Conservation (phyloP, 2,113 vertebrate species). For the Microtus ochrogaster region DNA sequence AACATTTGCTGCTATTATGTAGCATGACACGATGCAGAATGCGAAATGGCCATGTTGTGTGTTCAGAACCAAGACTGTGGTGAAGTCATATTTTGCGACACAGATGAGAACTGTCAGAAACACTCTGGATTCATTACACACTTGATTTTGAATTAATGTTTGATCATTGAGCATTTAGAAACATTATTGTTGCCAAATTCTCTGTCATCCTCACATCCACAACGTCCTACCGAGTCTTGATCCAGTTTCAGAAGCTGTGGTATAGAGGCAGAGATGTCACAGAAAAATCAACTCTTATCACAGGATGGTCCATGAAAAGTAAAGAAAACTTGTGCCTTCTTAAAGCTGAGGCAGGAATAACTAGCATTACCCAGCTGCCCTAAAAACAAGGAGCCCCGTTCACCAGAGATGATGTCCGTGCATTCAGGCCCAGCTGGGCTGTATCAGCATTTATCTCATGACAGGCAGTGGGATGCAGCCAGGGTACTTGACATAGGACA, state of each 20-base stretch:
- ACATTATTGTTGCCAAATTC: background rate
- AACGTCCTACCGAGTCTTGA: background rate
- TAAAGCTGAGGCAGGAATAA: background rate
- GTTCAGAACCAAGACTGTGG: background rate
- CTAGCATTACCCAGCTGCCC: conserved; percentile 1
- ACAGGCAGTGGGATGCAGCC: conserved; percentile 44
- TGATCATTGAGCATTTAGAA: background rate
- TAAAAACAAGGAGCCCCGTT: conserved; percentile 29
- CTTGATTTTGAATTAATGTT: background rate
- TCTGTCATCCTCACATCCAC: background rate
- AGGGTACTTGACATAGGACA: conserved; percentile 6
- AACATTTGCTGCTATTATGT: background rate
- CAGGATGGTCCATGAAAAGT: background rate
- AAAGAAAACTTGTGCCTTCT: background rate
- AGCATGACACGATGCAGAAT: background rate
- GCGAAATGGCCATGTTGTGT: background rate
- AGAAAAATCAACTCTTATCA: background rate
- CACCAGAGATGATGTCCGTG: background rate
- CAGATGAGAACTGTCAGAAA: background rate
- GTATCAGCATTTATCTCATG: background rate
- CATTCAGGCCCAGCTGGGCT: background rate
- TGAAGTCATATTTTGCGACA: background rate
- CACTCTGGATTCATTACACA: background rate
- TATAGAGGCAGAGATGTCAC: background rate
- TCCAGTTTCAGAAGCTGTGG: background rate